Conservation (phyloP, 2,797 vertebrate genomes). For the Hozukius guyotensis region DNA sequence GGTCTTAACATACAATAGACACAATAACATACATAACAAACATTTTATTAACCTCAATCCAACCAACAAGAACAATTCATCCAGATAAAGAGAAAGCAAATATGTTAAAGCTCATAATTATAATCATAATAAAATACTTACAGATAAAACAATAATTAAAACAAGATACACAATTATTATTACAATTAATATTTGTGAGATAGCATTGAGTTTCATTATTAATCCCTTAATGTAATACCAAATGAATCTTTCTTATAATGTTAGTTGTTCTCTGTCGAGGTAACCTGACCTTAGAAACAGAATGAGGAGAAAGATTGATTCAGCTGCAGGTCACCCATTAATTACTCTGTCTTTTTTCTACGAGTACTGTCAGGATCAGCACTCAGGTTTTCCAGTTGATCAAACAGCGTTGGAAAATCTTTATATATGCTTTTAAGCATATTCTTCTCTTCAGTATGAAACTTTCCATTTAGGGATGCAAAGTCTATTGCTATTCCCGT, state of each 20-base stretch:
- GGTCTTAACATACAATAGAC: neutral
- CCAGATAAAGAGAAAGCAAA: neutral
- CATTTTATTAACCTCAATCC: neutral
- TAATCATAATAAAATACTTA: no score
- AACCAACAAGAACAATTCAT: neutral
- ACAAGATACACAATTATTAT: neutral
- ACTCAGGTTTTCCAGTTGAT: neutral
- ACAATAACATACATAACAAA: neutral
- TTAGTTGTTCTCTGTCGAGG: neutral
- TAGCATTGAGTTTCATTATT: neutral
- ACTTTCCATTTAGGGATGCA: neutral
- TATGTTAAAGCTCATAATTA: neutral
- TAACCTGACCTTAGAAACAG: neutral
- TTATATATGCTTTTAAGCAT: neutral
- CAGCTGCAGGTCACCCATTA: neutral
- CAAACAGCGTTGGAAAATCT: neutral
- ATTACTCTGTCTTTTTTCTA: neutral
- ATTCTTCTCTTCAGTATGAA: neutral
- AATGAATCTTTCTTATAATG: neutral
- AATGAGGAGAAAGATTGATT: neutral
- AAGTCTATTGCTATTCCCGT: neutral
- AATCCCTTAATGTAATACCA: neutral
- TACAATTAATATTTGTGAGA: neutral
- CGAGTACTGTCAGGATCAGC: neutral
- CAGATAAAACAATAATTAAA: neutral